These are phyloP conservation scores for Microctonus aethiopoides DNA, from an alignment of 2,888 invertebrate species.

Conservation along the genomic window DNA sequence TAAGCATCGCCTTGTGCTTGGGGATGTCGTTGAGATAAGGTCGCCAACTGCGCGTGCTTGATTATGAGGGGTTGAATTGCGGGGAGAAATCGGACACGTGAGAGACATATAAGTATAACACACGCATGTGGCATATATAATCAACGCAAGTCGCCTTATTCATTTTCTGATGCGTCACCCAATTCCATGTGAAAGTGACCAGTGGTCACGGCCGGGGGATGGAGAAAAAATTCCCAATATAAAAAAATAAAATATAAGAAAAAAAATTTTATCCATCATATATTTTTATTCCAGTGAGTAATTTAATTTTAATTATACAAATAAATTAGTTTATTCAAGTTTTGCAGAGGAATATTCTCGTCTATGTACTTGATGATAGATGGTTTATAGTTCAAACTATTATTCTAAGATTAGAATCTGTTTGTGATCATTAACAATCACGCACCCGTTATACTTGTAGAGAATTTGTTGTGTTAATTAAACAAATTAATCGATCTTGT, in stretches of 20 bases:
- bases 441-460: not conserved
- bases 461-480: not conserved
- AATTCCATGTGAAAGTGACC: slow-evolving; percentile 39
- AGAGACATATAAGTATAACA: slow-evolving; percentile 13
- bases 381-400: not conserved
- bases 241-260: not conserved
- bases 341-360: not conserved
- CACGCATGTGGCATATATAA: not conserved
- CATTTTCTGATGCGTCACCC: slow-evolving; percentile 44
- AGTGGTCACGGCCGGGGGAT: slow-evolving; percentile 2
- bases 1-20: not conserved
- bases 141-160: slow-evolving; percentile 15
- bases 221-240: not conserved
- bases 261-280: not conserved
- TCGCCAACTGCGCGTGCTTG: slow-evolving; percentile 3
- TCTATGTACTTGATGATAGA: not conserved
- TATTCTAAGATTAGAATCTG: not conserved
- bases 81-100: slow-evolving; percentile 41
- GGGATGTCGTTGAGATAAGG: slow-evolving; percentile 1
- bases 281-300: no score
- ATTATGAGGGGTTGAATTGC: slow-evolving; percentile 17
- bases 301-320: not conserved
- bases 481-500: slow-evolving; percentile 9
- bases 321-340: not conserved
- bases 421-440: slow-evolving; percentile 6